phyloP scores from a whole-genome alignment of 2,113 vertebrate species.

The Spea multiplicata region DNA sequence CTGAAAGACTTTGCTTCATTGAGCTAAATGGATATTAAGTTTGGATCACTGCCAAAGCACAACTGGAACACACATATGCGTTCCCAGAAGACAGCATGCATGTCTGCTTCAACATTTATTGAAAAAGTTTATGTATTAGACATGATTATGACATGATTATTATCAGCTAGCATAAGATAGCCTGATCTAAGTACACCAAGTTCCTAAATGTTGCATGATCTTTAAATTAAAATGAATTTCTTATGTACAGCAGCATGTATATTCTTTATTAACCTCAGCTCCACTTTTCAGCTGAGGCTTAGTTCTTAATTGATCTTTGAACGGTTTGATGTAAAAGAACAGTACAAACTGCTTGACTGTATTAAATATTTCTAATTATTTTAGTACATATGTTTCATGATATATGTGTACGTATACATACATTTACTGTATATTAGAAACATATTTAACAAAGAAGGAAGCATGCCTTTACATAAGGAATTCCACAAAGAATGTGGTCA shows the following conservation, averaged over 20 bases:
- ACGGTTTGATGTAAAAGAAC: background rate
- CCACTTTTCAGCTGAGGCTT: constrained; percentile 16
- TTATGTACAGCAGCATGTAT: background rate
- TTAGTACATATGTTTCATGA: background rate
- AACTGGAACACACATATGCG: background rate
- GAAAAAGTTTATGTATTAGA: constrained; percentile 7
- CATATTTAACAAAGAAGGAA: too few species aligned
- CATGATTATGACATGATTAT: background rate
- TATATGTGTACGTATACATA: background rate
- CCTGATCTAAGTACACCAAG: background rate
- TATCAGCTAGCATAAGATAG: background rate
- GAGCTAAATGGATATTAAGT: constrained; percentile 10
- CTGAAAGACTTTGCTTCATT: constrained; percentile 5
- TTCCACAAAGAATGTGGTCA: too few species aligned
- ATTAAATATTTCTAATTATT: background rate
- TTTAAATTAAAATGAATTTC: constrained; percentile 23
- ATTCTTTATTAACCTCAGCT: constrained; percentile 34
- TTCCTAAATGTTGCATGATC: constrained; percentile 22
- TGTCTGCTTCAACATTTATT: background rate
- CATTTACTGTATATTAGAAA: background rate
- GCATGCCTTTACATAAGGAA: too few species aligned
- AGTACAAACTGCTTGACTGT: background rate
- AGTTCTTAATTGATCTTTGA: background rate
- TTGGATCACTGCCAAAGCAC: background rate
- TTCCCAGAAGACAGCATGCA: background rate